Conservation (phyloP, 2,113 vertebrate species). For the Hemiprocne comata region DNA sequence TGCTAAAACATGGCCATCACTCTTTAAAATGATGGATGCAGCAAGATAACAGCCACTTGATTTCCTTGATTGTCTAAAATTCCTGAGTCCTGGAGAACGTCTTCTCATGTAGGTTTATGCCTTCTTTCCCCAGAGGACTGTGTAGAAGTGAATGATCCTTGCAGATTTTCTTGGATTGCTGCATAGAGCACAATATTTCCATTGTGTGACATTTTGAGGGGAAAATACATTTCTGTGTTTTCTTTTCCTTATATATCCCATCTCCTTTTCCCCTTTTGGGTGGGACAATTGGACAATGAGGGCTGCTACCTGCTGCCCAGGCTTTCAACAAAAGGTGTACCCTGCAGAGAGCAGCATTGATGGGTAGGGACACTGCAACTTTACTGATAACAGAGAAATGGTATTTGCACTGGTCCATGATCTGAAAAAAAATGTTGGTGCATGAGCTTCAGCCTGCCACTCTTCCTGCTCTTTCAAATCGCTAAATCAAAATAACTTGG, state of each 20-base stretch:
- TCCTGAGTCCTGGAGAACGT: not conserved
- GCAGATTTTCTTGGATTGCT: not conserved
- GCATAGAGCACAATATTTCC: not conserved
- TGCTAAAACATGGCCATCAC: not conserved
- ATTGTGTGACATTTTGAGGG: not conserved
- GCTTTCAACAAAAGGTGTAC: too few relatives aligned
- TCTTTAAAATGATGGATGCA: not conserved
- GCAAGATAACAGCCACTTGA: not conserved
- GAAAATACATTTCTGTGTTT: not conserved
- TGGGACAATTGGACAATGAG: fast-evolving
- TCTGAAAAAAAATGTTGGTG: not conserved
- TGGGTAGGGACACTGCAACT: too few relatives aligned
- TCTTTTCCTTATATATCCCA: not conserved
- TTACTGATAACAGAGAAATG: too few relatives aligned
- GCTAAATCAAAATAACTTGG: not conserved
- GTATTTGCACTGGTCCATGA: not conserved
- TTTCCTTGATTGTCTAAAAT: not conserved
- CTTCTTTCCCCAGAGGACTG: not conserved
- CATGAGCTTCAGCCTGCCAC: not conserved
- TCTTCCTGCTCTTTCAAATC: not conserved
- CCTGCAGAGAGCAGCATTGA: too few relatives aligned
- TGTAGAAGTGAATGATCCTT: not conserved
- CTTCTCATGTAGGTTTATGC: not conserved
- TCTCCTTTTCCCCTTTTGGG: not conserved
- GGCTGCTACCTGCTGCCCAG: not conserved